phyloP scores from a whole-genome alignment of 2,888 invertebrate species.

The Cistogaster globosa region DNA sequence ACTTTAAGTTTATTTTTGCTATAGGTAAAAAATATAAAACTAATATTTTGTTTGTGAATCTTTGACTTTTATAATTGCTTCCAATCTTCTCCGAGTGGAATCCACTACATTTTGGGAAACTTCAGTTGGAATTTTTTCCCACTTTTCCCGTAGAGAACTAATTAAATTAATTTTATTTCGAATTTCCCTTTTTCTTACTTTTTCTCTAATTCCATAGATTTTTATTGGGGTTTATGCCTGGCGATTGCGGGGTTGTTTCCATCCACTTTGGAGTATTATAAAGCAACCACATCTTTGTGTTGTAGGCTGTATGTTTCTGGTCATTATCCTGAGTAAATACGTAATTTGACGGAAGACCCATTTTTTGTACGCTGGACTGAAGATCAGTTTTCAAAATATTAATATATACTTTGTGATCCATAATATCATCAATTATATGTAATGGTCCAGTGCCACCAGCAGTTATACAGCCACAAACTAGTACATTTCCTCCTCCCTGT shows the following conservation, averaged over 20 bases:
- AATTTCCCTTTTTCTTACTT: not conserved
- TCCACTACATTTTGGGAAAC: no score
- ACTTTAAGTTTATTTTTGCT: no score
- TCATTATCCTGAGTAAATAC: constrained; percentile 57
- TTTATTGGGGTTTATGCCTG: not conserved
- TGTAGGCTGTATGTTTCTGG: constrained; percentile 44
- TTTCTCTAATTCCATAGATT: not conserved
- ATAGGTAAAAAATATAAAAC: no score
- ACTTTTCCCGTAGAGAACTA: not conserved
- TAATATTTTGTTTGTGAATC: no score
- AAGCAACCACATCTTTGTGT: constrained; percentile 58
- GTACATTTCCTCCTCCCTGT: no score
- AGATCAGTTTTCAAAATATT: constrained; percentile 2
- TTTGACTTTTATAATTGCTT: no score
- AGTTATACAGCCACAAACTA: no score
- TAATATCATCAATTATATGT: no score
- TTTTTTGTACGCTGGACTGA: not conserved
- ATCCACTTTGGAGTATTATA: no score
- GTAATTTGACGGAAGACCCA: not conserved
- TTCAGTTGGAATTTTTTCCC: not conserved
- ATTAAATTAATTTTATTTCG: not conserved
- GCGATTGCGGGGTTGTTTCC: not conserved
- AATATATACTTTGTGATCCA: not conserved
- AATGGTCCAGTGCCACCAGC: no score
- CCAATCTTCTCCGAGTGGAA: no score